These are phyloP conservation scores for Ceratina australensis DNA, from an alignment of 1,140 invertebrate genomes.

Conservation along the genomic window DNA sequence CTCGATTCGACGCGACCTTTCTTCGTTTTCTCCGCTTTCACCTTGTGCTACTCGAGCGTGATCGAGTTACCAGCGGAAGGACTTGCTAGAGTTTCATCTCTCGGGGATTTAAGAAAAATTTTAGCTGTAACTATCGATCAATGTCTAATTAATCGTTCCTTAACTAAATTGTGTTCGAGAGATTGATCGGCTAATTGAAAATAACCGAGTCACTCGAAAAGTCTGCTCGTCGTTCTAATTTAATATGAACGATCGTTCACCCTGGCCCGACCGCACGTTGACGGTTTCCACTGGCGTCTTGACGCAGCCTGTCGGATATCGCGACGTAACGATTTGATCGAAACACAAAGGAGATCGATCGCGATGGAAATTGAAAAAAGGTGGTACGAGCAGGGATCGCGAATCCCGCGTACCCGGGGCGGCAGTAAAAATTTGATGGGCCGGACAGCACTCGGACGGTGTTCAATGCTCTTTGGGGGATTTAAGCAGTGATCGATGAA, in stretches of 20 bases:
- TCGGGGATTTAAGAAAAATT: background rate
- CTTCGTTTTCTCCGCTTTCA: background rate
- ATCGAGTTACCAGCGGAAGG: background rate
- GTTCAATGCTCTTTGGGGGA: constrained; percentile 34
- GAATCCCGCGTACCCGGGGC: background rate
- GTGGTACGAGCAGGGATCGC: background rate
- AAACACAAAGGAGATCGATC: background rate
- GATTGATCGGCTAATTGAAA: no score
- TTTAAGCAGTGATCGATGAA: constrained; percentile 53
- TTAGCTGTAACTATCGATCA: background rate
- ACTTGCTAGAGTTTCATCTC: background rate
- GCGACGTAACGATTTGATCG: background rate
- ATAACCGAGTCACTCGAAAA: no score
- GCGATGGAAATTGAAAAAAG: background rate
- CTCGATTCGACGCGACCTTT: constrained; percentile 15
- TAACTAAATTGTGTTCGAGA: background rate
- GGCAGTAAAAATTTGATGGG: constrained; percentile 34
- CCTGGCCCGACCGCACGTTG: no score
- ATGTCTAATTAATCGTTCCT: background rate
- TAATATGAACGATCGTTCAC: no score
- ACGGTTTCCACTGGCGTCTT: no score
- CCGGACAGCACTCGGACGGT: background rate
- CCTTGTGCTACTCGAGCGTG: background rate
- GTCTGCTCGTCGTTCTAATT: no score
- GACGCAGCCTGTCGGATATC: no score